Evolutionary conservation across 2,888 invertebrate species (phyloP).

Genomic region (Acholoe squamosa): DNA sequence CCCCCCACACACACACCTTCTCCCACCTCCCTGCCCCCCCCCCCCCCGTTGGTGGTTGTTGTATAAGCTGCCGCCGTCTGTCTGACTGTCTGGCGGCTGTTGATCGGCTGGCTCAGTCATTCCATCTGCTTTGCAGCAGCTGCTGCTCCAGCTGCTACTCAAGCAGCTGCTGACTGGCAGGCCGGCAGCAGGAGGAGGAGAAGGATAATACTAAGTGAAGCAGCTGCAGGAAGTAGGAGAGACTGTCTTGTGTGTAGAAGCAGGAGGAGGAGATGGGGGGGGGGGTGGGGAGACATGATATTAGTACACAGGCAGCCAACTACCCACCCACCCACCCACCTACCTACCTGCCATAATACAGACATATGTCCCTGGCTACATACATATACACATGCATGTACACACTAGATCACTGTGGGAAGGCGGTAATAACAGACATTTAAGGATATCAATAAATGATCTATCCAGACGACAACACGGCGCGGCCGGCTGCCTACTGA

Average conservation of each 20-base stretch:
- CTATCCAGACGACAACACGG: too few species aligned
- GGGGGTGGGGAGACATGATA: too few species aligned
- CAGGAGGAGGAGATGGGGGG: not conserved
- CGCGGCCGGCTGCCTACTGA: too few species aligned
- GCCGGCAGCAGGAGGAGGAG: not conserved
- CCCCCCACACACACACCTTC: not conserved
- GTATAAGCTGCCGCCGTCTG: not conserved
- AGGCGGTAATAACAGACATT: too few species aligned
- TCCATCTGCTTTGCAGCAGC: not conserved
- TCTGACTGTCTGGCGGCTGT: constrained; percentile 32
- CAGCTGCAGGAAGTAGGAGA: not conserved
- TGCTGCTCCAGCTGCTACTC: not conserved
- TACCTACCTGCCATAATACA: not conserved
- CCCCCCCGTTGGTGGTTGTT: not conserved
- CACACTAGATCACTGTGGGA: too few species aligned
- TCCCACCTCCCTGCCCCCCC: not conserved
- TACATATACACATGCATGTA: too few species aligned
- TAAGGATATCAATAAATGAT: too few species aligned
- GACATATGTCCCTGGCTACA: too few species aligned
- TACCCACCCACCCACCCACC: constrained; percentile 20
- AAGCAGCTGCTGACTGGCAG: not conserved
- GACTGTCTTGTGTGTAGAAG: not conserved
- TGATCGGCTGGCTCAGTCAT: not conserved
- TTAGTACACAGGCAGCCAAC: not conserved
- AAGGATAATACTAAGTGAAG: not conserved